Conservation (phyloP, 30 jellyfish, hydroid and myxozoan species). For the Rhopilema esculentum region DNA sequence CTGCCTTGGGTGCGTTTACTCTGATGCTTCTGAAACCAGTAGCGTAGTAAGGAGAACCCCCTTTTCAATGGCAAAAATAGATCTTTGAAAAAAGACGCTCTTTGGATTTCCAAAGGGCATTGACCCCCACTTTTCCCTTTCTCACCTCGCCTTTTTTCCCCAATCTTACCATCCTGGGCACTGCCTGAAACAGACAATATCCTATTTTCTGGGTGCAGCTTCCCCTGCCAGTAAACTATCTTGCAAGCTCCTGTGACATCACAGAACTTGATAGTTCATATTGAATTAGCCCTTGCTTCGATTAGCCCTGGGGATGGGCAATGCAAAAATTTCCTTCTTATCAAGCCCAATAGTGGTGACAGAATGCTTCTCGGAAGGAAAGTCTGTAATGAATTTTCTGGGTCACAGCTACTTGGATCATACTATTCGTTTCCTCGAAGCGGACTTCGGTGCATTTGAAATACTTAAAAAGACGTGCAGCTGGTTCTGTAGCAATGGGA, state of each 20-base stretch:
- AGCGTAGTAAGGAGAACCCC: no score
- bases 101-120: no score
- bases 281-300: neutral
- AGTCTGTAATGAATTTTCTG: neutral
- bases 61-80: no score
- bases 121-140: no score
- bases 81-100: no score
- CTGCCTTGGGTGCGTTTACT: no score
- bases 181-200: no score
- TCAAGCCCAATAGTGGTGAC: neutral
- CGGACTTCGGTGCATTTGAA: neutral
- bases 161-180: no score
- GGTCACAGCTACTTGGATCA: neutral
- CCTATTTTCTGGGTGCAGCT: no score
- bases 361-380: neutral
- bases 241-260: neutral
- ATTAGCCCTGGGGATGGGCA: neutral
- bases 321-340: neutral
- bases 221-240: no score
- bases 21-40: no score
- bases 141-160: no score
- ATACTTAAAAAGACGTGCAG: neutral
- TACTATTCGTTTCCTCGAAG: neutral
- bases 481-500: neutral
- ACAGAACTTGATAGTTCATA: neutral